Evolutionary conservation across 2,888 invertebrate genomes (phyloP), one percentile per base, ranked within the genome.

Genomic region (Glaucopsyche alexis): DNA sequence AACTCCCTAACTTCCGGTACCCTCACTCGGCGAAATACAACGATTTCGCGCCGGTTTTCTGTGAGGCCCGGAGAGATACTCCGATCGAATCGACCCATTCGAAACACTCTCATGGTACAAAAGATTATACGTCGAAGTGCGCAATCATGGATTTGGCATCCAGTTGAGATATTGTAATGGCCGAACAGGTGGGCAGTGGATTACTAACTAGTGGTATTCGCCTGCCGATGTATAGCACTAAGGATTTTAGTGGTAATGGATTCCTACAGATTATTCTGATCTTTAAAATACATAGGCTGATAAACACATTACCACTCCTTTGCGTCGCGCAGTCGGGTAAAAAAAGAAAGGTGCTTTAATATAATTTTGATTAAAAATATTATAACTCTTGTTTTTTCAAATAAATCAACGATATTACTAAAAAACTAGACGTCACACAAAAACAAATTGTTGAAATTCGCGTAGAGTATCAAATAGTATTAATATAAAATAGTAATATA

Each of bases 131-230:
- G 13, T 5, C 0, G 19, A 13, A 47, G 11, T 47, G 13, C 29
- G 60, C 60, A 29, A 38, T 60, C 29, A 60, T 60, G 60, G 60
- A 60, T 60, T 60, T 60, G 60, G 60, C 60, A 14, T 29, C 29
- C 60, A 60, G 29, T 38, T 29, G 55, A 19, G 60, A 60, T 60
- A 38, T 38, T 60, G 60, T 60, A 60, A 60, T 16, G 60, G 7
- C 60, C 60, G 60, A 29, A 29, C 60, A 60, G 60, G 60, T 60
- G 60, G 60, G 19, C 9, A 52, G 52, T 16, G 16, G 55, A 38
- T 38, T 60, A 60, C 60, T 29, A 38, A 29, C 60, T 38, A 60
- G 60, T 60, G 60, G 29, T 13, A 29, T 60, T 19, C 29, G 29
- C 60, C 29, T 13, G 29, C 60, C 19, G 19, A 60, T 60, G 29